Evolutionary conservation across 53 echinoderm and acorn worm genomes (phyloP).

Genomic region (Holothuria scabra): DNA sequence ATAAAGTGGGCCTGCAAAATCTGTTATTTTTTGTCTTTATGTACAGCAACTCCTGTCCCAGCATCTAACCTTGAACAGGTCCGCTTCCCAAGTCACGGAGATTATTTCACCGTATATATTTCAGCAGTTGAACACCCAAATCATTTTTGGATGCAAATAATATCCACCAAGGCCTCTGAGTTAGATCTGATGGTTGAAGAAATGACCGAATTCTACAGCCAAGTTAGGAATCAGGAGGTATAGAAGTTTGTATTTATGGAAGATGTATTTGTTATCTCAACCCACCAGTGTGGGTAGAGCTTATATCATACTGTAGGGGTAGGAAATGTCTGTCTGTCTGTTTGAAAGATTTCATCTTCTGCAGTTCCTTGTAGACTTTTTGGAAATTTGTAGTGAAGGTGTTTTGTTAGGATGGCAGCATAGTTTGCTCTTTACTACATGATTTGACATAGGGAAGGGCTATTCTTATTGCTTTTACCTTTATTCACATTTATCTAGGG

Average conservation of each 20-base stretch:
- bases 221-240: slow-evolving; percentile 76
- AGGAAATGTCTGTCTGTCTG: too few species aligned
- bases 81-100: slow-evolving; percentile 34
- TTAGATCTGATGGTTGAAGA: slow-evolving; percentile 77
- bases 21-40: neutral
- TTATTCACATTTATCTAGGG: too few species aligned
- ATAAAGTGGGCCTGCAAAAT: neutral
- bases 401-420: too few species aligned
- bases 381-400: too few species aligned
- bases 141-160: slow-evolving; percentile 96
- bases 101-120: slow-evolving; percentile 86
- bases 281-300: too few species aligned
- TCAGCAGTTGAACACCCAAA: slow-evolving; percentile 90
- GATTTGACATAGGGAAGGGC: too few species aligned
- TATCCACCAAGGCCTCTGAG: slow-evolving; percentile 73
- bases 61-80: slow-evolving; percentile 16
- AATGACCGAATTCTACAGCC: slow-evolving; percentile 91
- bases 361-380: too few species aligned
- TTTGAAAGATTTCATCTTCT: too few species aligned
- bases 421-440: too few species aligned
- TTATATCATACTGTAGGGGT: too few species aligned
- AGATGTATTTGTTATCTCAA: too few species aligned
- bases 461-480: too few species aligned
- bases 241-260: neutral
- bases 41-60: slow-evolving; percentile 11